These are phyloP conservation scores for Emberiza fucata DNA, from an alignment of 2,113 vertebrate genomes.

Conservation along the genomic window DNA sequence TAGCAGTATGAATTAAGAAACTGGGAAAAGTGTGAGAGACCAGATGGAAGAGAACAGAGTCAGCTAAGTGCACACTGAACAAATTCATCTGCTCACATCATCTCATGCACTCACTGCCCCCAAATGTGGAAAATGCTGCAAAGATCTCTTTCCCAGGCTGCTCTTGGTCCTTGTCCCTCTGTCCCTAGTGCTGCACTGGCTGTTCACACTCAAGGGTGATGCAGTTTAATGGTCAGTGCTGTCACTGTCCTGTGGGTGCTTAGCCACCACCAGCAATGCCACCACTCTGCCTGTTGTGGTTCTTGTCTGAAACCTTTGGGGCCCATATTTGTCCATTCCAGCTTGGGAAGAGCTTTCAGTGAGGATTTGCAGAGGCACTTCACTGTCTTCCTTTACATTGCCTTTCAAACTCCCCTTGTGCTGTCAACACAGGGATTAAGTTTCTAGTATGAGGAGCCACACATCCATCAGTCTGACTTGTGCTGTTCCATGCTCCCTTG, in stretches of 20 bases:
- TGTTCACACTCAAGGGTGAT: neutral
- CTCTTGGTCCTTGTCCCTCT: neutral
- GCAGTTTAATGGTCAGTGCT: neutral
- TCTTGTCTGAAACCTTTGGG: neutral
- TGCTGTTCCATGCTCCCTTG: neutral
- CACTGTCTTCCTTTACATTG: neutral
- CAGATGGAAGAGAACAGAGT: conserved; percentile 31
- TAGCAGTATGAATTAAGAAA: conserved; percentile 7
- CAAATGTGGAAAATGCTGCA: neutral
- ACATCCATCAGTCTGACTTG: neutral
- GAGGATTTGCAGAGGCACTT: neutral
- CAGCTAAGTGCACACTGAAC: neutral
- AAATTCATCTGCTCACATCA: neutral
- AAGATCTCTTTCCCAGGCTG: neutral
- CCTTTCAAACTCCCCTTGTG: neutral
- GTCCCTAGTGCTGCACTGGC: neutral
- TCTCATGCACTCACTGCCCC: neutral
- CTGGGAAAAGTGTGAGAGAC: conserved; percentile 16
- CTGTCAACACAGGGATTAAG: neutral
- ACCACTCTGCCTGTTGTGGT: neutral
- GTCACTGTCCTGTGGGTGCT: neutral
- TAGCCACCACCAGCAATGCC: neutral
- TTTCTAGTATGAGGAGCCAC: neutral
- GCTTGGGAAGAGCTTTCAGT: neutral
- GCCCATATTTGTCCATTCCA: neutral